Percentiles rank a stretch among this genome's conserved stretches.
Conservation (phyloP, 2,888 invertebrate species). For the Mayetiola destructor region DNA sequence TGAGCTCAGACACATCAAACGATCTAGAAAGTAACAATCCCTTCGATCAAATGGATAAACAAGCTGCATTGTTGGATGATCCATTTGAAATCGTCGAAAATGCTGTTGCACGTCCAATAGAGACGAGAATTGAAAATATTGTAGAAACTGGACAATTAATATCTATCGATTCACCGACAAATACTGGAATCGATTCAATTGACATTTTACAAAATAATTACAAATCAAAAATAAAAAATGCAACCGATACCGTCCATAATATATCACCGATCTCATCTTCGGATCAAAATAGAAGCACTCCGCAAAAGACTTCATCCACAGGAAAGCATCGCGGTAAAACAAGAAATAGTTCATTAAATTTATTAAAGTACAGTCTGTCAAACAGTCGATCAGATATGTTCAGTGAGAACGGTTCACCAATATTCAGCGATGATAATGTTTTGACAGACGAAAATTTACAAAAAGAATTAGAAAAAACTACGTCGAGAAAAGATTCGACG, state of each 20-base stretch:
- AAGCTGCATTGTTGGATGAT: background rate
- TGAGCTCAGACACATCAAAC: background rate
- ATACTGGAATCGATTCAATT: background rate
- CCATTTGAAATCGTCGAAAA: slow-evolving; percentile 5
- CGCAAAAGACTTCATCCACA: background rate
- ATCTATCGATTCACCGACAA: background rate
- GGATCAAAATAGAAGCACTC: too few species aligned
- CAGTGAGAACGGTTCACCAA: background rate
- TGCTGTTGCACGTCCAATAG: background rate
- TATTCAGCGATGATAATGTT: background rate
- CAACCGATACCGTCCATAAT: background rate
- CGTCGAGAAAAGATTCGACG: background rate
- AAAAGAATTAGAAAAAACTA: background rate
- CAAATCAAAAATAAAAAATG: background rate
- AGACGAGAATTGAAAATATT: background rate
- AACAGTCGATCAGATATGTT: background rate
- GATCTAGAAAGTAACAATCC: background rate
- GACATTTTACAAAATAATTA: background rate
- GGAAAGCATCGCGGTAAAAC: background rate
- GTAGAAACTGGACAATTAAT: background rate
- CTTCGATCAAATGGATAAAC: background rate
- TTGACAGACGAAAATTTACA: background rate
- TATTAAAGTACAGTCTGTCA: slow-evolving; percentile 1
- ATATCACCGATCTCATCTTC: background rate
- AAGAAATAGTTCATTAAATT: background rate